phyloP scores from a whole-genome alignment of 2,888 invertebrate genomes.

The Sphaeridia pumilis region DNA sequence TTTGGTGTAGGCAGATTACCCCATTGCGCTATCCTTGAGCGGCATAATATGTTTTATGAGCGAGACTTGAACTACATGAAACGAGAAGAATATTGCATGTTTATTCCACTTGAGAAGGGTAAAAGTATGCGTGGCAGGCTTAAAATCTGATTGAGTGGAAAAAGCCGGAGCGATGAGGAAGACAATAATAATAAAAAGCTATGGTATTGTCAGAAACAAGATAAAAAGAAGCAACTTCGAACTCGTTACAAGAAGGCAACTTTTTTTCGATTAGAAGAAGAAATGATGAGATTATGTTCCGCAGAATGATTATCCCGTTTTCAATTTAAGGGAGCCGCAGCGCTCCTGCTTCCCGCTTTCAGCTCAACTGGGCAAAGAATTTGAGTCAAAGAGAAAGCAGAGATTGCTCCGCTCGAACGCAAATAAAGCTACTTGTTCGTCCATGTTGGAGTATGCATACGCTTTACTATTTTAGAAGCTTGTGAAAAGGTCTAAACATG shows the following conservation, averaged over 20 bases:
- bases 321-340: slow-evolving; percentile 2
- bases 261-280: not conserved
- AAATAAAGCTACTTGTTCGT: too few species aligned
- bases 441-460: too few species aligned
- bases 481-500: too few species aligned
- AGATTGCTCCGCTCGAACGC: too few species aligned
- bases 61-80: too few species aligned
- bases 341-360: not conserved
- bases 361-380: not conserved
- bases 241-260: not conserved
- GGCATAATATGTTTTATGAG: too few species aligned
- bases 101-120: slow-evolving; percentile 23
- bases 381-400: not conserved
- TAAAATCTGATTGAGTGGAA: too few species aligned
- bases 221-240: slow-evolving; percentile 7
- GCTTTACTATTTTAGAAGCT: too few species aligned
- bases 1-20: too few species aligned
- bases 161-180: too few species aligned
- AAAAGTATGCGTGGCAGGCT: slow-evolving; percentile 13
- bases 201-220: slow-evolving; percentile 19
- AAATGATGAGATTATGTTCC: not conserved
- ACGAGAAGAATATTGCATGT: slow-evolving; percentile 20
- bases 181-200: slow-evolving; percentile 13
- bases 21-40: too few species aligned
- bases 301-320: slow-evolving; percentile 1